Percentiles rank a stretch among this genome's conserved stretches.
Evolutionary conservation across 2,888 invertebrate species (phyloP).

Genomic region (Dinocampus coccinellae): DNA sequence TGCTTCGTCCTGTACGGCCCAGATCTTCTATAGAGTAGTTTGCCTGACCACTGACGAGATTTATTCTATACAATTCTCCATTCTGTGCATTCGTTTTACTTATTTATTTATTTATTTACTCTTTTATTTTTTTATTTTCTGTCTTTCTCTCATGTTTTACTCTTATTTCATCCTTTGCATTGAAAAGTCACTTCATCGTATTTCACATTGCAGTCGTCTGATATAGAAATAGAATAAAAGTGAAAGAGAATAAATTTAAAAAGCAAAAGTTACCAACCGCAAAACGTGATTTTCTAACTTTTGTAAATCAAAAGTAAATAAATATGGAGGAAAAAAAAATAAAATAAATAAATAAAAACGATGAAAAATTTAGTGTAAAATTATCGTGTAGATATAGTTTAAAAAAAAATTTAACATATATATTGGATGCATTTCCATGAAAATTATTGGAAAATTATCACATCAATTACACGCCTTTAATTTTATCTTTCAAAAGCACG

Average conservation of each 20-base stretch:
- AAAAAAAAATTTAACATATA: no score
- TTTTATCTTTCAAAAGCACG: no score
- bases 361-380: no score
- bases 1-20: background rate
- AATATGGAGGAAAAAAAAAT: background rate
- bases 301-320: slow-evolving; percentile 34
- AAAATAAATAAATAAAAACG: slow-evolving; percentile 39
- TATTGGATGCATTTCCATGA: no score
- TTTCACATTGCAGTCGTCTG: slow-evolving; percentile 9
- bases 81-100: slow-evolving; percentile 17
- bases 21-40: background rate
- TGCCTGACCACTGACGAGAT: slow-evolving; percentile 49
- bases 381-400: no score
- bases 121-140: slow-evolving; percentile 1
- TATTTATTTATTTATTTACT: background rate
- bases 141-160: background rate
- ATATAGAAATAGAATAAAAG: slow-evolving; percentile 29
- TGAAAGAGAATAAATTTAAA: slow-evolving; percentile 46
- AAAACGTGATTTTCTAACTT: slow-evolving; percentile 58
- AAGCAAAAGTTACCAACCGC: slow-evolving; percentile 52
- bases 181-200: slow-evolving; percentile 32
- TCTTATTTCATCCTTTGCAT: slow-evolving; percentile 19
- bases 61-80: slow-evolving; percentile 51
- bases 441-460: no score
- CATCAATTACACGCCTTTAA: no score